phyloP scores from a whole-genome alignment of 2,888 invertebrate genomes.

The Mellilla xanthometata region DNA sequence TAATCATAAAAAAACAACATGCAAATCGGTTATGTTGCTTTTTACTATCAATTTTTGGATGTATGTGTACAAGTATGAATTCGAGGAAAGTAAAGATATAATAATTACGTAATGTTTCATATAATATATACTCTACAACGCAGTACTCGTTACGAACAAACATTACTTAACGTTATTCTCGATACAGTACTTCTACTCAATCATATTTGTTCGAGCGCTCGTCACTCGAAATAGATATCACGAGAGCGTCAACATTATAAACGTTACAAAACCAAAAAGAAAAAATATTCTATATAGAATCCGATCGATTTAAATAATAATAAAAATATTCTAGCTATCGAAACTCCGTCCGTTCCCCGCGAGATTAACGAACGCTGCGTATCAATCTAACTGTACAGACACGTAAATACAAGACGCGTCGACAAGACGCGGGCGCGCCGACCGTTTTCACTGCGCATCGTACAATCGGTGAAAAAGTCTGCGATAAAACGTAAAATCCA shows the following conservation, averaged over 20 bases:
- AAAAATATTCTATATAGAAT: constrained; percentile 69
- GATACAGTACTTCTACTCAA: constrained; percentile 76
- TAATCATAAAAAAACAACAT: constrained; percentile 62
- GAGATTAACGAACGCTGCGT: no score
- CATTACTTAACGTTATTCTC: constrained; percentile 76
- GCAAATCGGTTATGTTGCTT: constrained; percentile 79
- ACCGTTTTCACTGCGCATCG: no score
- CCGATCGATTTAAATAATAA: constrained; percentile 78
- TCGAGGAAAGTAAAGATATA: constrained; percentile 78
- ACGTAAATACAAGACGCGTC: constrained; percentile 57
- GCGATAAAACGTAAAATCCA: constrained; percentile 78
- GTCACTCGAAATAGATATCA: constrained; percentile 57
- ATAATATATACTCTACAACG: constrained; percentile 79
- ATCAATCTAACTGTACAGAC: constrained; percentile 81
- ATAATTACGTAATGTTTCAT: constrained; percentile 72
- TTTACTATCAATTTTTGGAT: constrained; percentile 82
- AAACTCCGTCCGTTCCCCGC: constrained; percentile 70
- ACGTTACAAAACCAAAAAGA: constrained; percentile 62
- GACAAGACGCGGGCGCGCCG: not conserved
- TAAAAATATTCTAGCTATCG: constrained; percentile 75
- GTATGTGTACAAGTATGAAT: constrained; percentile 81
- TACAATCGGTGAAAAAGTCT: no score
- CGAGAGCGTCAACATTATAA: constrained; percentile 66
- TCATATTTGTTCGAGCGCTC: constrained; percentile 75
- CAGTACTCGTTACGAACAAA: constrained; percentile 79